Evolutionary conservation across 2,888 invertebrate genomes (phyloP).

Genomic region (Drosophila glabriapex): DNA sequence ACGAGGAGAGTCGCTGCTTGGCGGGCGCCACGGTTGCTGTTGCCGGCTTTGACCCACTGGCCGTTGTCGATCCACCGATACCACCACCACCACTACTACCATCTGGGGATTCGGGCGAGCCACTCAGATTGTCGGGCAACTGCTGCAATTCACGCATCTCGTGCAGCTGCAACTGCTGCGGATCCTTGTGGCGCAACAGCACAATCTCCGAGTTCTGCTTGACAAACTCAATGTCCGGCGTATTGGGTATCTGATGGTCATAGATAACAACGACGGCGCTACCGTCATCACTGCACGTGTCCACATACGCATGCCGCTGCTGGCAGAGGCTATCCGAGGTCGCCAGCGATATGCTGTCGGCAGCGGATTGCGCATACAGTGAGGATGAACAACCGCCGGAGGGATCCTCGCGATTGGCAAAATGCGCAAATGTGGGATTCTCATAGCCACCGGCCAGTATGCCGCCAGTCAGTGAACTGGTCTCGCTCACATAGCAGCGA

Average conservation of each 20-base stretch:
- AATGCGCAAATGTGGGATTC: slow-evolving; percentile 85
- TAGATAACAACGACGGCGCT: slow-evolving; percentile 84
- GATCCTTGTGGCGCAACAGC: slow-evolving; percentile 84
- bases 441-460: slow-evolving; percentile 81
- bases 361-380: slow-evolving; percentile 48
- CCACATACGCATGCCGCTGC: slow-evolving; percentile 72
- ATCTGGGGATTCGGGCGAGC: slow-evolving; percentile 63
- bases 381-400: slow-evolving; percentile 44
- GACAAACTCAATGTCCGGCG: slow-evolving; percentile 84
- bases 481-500: slow-evolving; percentile 85
- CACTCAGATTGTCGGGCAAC: slow-evolving; percentile 74
- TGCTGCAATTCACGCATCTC: slow-evolving; percentile 82
- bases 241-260: slow-evolving; percentile 84
- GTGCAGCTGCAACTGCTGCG: slow-evolving; percentile 75
- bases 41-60: slow-evolving; percentile 38
- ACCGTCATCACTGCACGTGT: slow-evolving; percentile 74
- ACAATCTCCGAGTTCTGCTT: slow-evolving; percentile 85
- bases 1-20: slow-evolving; percentile 85
- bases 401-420: slow-evolving; percentile 72
- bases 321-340: slow-evolving; percentile 65
- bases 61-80: slow-evolving; percentile 15
- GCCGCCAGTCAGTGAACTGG: slow-evolving; percentile 83
- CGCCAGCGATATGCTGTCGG: slow-evolving; percentile 69
- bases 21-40: slow-evolving; percentile 83
- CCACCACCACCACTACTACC: background rate